phyloP scores from a whole-genome alignment of 2,888 invertebrate genomes.

The Xanthorhoe designata region DNA sequence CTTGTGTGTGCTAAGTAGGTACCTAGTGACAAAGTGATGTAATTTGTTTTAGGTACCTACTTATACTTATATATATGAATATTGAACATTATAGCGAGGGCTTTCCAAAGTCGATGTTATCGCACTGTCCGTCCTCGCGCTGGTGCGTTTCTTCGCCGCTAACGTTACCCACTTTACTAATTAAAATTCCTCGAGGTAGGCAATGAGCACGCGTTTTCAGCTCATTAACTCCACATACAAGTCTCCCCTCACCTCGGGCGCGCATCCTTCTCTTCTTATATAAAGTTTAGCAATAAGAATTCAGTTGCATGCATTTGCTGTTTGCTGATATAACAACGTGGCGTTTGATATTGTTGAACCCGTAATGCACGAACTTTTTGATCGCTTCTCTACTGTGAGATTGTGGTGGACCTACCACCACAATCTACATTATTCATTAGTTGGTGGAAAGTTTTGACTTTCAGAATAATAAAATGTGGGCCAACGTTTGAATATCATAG shows the following conservation, averaged over 20 bases:
- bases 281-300: background rate
- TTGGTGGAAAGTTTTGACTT: constrained; percentile 67
- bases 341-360: background rate
- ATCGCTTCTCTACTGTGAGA: background rate
- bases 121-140: constrained; percentile 52
- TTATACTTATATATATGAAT: background rate
- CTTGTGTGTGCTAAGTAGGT: too few species aligned
- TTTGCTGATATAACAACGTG: background rate
- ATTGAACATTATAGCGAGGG: background rate
- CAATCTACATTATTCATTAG: constrained; percentile 60
- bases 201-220: constrained; percentile 66
- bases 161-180: constrained; percentile 69
- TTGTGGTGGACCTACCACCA: background rate
- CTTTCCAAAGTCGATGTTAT: constrained; percentile 18
- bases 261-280: background rate
- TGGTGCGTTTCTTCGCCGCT: constrained; percentile 58
- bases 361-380: background rate
- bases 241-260: constrained; percentile 18
- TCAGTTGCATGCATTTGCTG: background rate
- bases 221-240: constrained; percentile 60
- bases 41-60: too few species aligned
- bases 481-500: constrained; percentile 57
- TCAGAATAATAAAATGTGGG: constrained; percentile 68
- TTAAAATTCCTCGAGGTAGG: constrained; percentile 72
- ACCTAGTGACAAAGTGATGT: too few species aligned